Evolutionary conservation across 2,797 vertebrate species (phyloP), one percentile per base, ranked within the genome.

Genomic region (Chaetodon trifasciatus): DNA sequence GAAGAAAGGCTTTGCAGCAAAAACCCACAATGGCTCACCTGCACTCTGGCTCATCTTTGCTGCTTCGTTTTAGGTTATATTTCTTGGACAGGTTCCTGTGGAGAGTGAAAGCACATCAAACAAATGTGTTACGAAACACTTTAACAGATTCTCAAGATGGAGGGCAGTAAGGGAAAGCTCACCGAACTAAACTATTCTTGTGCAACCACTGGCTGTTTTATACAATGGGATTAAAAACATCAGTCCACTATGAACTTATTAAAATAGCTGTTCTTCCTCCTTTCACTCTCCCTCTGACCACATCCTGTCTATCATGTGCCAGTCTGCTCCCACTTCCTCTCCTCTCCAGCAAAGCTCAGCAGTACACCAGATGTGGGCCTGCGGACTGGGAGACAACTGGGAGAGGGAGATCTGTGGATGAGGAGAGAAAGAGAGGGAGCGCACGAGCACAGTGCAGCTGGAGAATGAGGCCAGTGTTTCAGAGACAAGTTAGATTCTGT

Each of bases 71-170:
- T 37, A 95, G 92, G 77, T 96, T 95, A 66, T 96, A 97, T 86
- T 97, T 98, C 93, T 97, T 98, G 74, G 96, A 97, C 81, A 98
- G 93, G 89, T 94, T 97, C 92, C 97, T 98, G 93, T 55, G 63
- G 74, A 84, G 16, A 85, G 76, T 8, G 58, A 82, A 57, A 84
- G 46, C 21, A 12, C 49, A 46, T 86, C 24, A 66, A 55, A 69
- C 12, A 2, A 57, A 49, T 40, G 11, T 13, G 44, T 16, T 58
- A 17, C 46, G 21, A 46, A 44, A 60, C 7, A 42, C 52, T 67
- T 32, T 32, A 32, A 32, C 3, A 32, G 4, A 32, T 32, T 44
- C 8, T 44, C 42, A 9, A 64, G 0, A 55, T 24, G 9, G 8
- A 60, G 15, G 12, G 39, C 40, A 57, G 32, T 4, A 15, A 8